Evolutionary conservation across 2,113 vertebrate species (phyloP), one percentile per base, ranked within the genome.

Genomic region (Platysteira castanea): DNA sequence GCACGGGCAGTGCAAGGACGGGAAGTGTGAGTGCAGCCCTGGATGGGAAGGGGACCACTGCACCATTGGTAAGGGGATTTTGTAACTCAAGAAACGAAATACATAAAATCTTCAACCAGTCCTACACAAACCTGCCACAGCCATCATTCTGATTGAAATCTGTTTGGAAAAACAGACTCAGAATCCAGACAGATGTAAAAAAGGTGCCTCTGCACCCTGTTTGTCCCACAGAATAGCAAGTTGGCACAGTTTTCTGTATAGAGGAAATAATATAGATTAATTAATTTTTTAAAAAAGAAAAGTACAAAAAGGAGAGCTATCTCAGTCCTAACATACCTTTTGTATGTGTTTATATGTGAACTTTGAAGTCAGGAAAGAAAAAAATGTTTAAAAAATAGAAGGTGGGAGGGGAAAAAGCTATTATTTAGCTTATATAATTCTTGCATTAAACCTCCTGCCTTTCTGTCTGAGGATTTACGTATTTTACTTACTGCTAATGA

Each of bases 1-100:
- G 53, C 99, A 99, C 15, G 99, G 99, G 27, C 99, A 99, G 92
- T 99, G 99, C 96, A 99, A 98, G 95, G 99, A 99, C 1, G 99
- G 99, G 37, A 98, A 98, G 96, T 99, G 99, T 93, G 98, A 99
- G 97, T 99, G 99, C 96, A 99, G 99, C 96, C 98, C 99, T 2
- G 99, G 99, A 96, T 99, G 99, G 99, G 99, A 99, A 96, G 99
- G 99, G 46, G 99, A 99, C 86, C 99, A 99, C 97, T 99, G 99
- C 94, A 99, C 99, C 92, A 99, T 99, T 24, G 99, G 99, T 99
- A 98, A 98, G 99, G n/a, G 14, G 3, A 35, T 20, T 50, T 64
- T 42, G 16, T 42, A 77, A n/a, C 52, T 74, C 15, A 6, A 50
- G 24, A 83, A 57, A 26, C 28, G 15, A 59, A 41, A 49, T 26